phyloP scores from a whole-genome alignment of 2,888 invertebrate genomes.

The Onchidella celtica region DNA sequence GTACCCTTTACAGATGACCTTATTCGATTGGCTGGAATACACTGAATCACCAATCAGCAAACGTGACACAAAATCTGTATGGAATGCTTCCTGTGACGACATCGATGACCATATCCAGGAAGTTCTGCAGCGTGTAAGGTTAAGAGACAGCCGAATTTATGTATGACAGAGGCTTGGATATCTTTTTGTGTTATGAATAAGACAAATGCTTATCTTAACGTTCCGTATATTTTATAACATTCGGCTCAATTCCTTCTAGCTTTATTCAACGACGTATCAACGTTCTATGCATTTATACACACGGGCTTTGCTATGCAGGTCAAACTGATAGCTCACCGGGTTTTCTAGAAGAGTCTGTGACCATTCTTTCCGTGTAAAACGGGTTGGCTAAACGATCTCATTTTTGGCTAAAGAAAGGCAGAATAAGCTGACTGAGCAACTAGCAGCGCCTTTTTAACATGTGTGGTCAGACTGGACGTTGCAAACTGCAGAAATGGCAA shows the following conservation, averaged over 20 bases:
- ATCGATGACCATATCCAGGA: not conserved
- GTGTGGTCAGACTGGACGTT: too few relatives aligned
- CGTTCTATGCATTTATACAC: conserved; percentile 24
- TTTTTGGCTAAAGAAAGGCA: too few relatives aligned
- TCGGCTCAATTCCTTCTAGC: conserved; percentile 19
- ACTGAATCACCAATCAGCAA: conserved; percentile 43
- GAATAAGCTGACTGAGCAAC: too few relatives aligned
- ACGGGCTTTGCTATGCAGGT: not conserved
- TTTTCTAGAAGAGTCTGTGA: not conserved
- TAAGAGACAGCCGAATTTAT: conserved; percentile 34
- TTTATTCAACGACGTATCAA: conserved; percentile 15
- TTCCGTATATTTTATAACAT: conserved; percentile 27
- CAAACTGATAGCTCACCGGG: not conserved
- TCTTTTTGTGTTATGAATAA: conserved; percentile 41
- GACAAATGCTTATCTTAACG: conserved; percentile 22
- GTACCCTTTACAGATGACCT: conserved; percentile 44
- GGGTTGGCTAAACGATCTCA: too few relatives aligned
- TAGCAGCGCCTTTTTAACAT: too few relatives aligned
- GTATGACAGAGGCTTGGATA: conserved; percentile 27
- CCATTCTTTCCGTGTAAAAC: too few relatives aligned
- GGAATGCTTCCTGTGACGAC: conserved; percentile 16
- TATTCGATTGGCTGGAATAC: conserved; percentile 42
- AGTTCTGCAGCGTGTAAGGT: conserved; percentile 18
- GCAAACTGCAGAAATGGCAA: too few relatives aligned
- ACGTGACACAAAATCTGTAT: conserved; percentile 33